Evolutionary conservation across 2,113 vertebrate species (phyloP), one percentile per base, ranked within the genome.

Genomic region (Mormoops blainvillei): DNA sequence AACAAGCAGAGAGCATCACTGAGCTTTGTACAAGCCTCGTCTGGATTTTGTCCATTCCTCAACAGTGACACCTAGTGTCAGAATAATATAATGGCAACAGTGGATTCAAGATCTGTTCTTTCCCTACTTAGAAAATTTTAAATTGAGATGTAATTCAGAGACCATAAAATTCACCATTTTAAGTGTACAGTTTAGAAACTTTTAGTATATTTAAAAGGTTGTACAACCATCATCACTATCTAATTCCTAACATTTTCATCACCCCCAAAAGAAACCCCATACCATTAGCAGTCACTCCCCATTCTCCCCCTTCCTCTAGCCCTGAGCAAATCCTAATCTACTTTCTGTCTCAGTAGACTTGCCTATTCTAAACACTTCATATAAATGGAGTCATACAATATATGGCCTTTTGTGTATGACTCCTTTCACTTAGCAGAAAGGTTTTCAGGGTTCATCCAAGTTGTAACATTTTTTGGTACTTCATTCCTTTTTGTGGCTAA

Each of bases 231-330:
- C 54, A 89, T 11, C 33, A 20, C n/a, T 71, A 13, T 45, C n/a
- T 87, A 92, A 82, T 81, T 76, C 43, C 28, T 81, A 94, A 41
- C 43, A 80, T 90, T 97, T 92, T 86, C 50, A 24, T 78, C 31
- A 28, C 36, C 38, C 74, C 7, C 0, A 58, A 87, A 78, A 65
- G 56, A 86, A 96, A 94, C 33, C 2, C 36, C 7, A 12, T 71
- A 36, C 7, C 26, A 33, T 48, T 36, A 56, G 15, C 56, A 28
- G 10, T 82, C 68, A 74, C 13, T 78, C 7, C 14, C 20, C 24
- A 36, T 48, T 58, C 15, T 71, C 10, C 41, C 31, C 8, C 14
- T 58, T 68, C 24, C 38, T 45, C 8, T 24, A 43, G 8, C 19
- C 22, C 38, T 24, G 52, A 28, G 22, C 1, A 70, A 81, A 26